Conservation (phyloP, 2,113 vertebrate species). For the Anas platyrhynchos region DNA sequence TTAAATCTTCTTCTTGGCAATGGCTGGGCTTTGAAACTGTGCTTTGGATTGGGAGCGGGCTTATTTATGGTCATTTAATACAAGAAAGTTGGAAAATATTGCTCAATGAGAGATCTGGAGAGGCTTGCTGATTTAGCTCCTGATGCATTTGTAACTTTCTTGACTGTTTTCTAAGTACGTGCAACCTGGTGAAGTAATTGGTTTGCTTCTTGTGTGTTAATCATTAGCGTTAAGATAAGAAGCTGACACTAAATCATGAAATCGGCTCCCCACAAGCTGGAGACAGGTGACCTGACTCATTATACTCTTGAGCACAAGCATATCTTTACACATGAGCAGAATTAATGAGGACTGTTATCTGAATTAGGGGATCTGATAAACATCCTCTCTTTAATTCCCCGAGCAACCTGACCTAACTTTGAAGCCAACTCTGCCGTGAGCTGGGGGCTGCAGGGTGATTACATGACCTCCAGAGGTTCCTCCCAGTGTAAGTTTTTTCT, state of each 20-base stretch:
- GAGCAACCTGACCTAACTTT: not conserved
- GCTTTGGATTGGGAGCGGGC: not conserved
- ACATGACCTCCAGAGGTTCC: not conserved
- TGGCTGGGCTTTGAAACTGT: not conserved
- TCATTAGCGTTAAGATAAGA: not conserved
- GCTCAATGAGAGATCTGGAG: not conserved
- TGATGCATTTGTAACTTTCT: not conserved
- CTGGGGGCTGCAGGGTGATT: not conserved
- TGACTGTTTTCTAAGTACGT: not conserved
- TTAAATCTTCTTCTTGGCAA: not conserved
- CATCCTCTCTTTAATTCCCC: not conserved
- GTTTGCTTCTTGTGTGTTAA: not conserved
- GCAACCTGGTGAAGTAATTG: not conserved
- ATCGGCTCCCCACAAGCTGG: not conserved
- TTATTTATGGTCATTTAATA: not conserved
- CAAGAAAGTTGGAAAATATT: slow-evolving; percentile 19
- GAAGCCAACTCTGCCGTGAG: not conserved
- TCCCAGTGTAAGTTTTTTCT: not conserved
- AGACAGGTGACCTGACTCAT: not conserved
- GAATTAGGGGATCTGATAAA: not conserved
- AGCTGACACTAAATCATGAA: not conserved
- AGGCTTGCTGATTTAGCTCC: not conserved
- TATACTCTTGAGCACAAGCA: not conserved
- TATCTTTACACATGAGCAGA: not conserved
- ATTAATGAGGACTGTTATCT: not conserved